A percentile compares a stretch with the other conserved stretches of the same genome.
Conservation (phyloP, 2,113 vertebrate species). For the Pipra filicauda region DNA sequence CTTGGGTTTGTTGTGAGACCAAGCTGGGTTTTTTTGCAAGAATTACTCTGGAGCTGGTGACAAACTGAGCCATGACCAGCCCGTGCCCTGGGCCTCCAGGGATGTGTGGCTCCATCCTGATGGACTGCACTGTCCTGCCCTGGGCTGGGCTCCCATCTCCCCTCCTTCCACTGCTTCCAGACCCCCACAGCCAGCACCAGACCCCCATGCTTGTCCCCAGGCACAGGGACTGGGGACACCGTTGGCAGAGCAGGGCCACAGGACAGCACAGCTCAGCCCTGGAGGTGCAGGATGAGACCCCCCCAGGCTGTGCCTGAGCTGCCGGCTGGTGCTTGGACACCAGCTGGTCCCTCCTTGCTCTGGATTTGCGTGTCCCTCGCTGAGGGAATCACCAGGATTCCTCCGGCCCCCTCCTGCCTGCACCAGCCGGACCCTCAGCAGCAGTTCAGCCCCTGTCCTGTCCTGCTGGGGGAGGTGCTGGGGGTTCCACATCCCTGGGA, state of each 20-base stretch:
- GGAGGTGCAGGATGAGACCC: not conserved
- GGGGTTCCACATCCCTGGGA: not conserved
- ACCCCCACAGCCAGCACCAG: accelerated
- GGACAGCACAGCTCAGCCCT: not conserved
- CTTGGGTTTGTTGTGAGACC: not conserved
- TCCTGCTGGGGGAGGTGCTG: accelerated
- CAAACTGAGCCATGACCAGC: not conserved
- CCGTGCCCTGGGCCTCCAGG: accelerated
- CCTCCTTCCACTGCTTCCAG: not conserved
- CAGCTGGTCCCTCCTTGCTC: accelerated
- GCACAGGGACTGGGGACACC: accelerated
- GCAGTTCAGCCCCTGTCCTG: accelerated
- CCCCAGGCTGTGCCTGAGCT: not conserved
- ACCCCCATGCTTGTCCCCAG: accelerated
- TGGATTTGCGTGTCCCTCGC: accelerated
- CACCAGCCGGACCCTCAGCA: accelerated
- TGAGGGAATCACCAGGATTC: not conserved
- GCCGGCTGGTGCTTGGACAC: accelerated
- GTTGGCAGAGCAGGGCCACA: no score
- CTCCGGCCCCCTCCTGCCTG: accelerated
- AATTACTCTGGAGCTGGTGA: not conserved
- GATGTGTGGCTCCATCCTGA: not conserved
- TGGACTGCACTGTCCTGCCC: not conserved
- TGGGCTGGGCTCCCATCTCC: not conserved
- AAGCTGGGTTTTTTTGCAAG: not conserved